Base-by-base conservation (phyloP, 35 echinoderm and acorn worm genomes). In the Holothuria glaberrima region DNA sequence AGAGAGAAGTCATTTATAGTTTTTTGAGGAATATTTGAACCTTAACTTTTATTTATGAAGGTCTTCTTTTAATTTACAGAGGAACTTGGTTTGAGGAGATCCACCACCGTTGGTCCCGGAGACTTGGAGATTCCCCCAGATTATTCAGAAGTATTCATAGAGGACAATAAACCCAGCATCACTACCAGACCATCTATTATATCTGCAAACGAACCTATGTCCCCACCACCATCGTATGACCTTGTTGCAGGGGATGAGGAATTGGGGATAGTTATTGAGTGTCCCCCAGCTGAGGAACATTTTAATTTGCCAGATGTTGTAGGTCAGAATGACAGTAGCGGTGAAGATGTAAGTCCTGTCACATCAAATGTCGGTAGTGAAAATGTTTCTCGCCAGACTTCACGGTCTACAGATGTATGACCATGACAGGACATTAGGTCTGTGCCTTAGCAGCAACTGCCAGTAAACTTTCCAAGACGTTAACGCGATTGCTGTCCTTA, bases 81-180 rank as follows among this genome's bases (percentile, higher is more conserved):
- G 48, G 92, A 88, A 69, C 50, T 80, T 76, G 75, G 92, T 46
- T 75, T 89, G 33, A 75, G 86, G 22, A 59, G 86, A 3, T 89
- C 92, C 16, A 30, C 68, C 7, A 89, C 71, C 2, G 50, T 12
- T 29, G 92, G 58, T 52, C 64, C 74, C 14, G 75, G 59, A 19
- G 86, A 88, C 48, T 35, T 93, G 22, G 92, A 93, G 31, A 88
- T 93, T 0, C 92, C 92, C 20, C 92, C 92, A 12, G 87, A 89
- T 18, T 93, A 93, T 50, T 89, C 86, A 2, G 92, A 93, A 4
- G 86, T 57, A 38, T 93, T 82, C 45, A 62, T 71, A 32, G 87
- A 89, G 52, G 60, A 57, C 14, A 59, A 19, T 56, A 70, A 32
- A 30, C 57, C n/a, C 29, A 58, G 30, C 4, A 30, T 0, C 20